Evolutionary conservation across 2,888 invertebrate species (phyloP), one percentile per base, ranked within the genome.

Genomic region (Dermolepida albohirtum): DNA sequence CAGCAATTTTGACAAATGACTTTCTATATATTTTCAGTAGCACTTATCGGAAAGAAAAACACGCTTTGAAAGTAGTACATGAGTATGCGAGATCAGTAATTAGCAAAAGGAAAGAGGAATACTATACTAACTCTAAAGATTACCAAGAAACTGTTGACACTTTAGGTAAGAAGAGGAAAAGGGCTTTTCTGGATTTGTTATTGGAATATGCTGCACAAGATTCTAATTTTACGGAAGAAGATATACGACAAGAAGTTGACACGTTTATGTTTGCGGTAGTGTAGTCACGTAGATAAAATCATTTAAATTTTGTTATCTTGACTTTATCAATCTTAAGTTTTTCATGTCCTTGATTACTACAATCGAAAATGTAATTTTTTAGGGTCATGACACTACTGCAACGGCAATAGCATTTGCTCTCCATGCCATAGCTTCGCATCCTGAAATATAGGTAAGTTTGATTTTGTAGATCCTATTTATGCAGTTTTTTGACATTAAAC

Each of bases 81-180:
- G 79, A 82, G 0, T 88, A 88, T 49, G 87, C 88, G 1, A 85
- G 87, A 64, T 81, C 83, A 14, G 87, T 89, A 0, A 89, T 90
- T 1, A 75, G 81, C 41, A 84, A 86, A 5, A 80, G 87, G 64
- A 77, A 80, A 14, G 70, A 77, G 12, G 70, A 69, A 14, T 12
- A 66, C 10, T 66, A 40, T 12, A 12, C 29, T 1, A 39, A 22
- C 22, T 5, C 11, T 1, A 44, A 10, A 12, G 16, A 41, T 10
- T 39, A 49, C 1, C 52, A 52, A n/a, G 57, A 55, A 40, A 16
- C 22, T 12, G n/a, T n/a, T 0, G 52, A 65, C 5, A 43, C 65
- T n/a, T 43, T 59, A 5, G 57, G 43, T 6, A 55, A 52, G 14
- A 65, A 67, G 27, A 72, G 64, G 43, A 67, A 62, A 68, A 40